Conservation (phyloP, 2,888 invertebrate genomes). For the Drosophila quinaria region DNA sequence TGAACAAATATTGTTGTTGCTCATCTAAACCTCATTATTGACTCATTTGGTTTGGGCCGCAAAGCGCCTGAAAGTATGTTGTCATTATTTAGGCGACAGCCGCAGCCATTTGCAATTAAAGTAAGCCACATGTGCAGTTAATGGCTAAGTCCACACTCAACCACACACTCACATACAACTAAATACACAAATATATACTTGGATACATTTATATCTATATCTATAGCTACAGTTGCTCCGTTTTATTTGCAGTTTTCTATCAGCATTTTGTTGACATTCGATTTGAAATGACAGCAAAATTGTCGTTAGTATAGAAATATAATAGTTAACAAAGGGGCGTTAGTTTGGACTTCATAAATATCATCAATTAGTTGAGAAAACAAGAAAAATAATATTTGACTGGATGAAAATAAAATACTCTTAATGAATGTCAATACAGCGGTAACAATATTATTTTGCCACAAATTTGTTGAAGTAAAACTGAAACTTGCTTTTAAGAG, state of each 20-base stretch:
- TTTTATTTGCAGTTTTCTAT: slow-evolving; percentile 58
- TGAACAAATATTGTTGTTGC: slow-evolving; percentile 57
- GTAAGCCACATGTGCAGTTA: slow-evolving; percentile 71
- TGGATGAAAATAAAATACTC: not conserved
- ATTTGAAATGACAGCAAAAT: slow-evolving; percentile 46
- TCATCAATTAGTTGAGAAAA: slow-evolving; percentile 27
- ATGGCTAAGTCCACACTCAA: slow-evolving; percentile 56
- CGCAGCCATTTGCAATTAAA: slow-evolving; percentile 74
- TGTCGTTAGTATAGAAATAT: slow-evolving; percentile 26
- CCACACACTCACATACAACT: slow-evolving; percentile 15
- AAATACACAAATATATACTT: slow-evolving; percentile 8
- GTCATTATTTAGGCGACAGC: slow-evolving; percentile 67
- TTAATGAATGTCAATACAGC: not conserved
- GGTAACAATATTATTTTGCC: not conserved
- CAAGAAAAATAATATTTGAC: not conserved
- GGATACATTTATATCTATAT: slow-evolving; percentile 9
- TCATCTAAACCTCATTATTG: slow-evolving; percentile 73
- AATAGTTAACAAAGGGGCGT: slow-evolving; percentile 11
- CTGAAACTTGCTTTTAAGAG: too few species aligned
- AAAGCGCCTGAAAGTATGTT: slow-evolving; percentile 73
- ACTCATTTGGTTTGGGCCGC: slow-evolving; percentile 62
- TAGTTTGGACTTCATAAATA: slow-evolving; percentile 18
- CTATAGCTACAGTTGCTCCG: slow-evolving; percentile 11
- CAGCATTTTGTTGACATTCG: slow-evolving; percentile 57
- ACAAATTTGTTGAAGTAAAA: not conserved